phyloP scores from a whole-genome alignment of 2,113 vertebrate genomes.

The Tragelaphus buxtoni region DNA sequence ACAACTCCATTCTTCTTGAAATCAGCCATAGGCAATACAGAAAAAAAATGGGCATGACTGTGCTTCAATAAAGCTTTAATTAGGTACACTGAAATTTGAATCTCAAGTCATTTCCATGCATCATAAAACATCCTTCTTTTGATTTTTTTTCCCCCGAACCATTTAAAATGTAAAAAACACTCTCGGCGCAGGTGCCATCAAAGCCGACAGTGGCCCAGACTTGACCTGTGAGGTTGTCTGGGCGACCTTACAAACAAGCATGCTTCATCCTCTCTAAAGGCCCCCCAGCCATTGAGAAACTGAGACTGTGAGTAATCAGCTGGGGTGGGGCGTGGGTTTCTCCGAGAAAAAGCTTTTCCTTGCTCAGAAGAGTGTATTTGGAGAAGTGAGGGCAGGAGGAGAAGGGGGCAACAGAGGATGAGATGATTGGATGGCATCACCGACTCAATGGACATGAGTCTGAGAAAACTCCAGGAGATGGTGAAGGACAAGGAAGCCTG shows the following conservation, averaged over 20 bases:
- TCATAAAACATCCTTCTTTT: neutral
- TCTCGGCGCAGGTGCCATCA: neutral
- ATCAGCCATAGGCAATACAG: neutral
- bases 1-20: neutral
- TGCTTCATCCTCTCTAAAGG: neutral
- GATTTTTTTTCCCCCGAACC: neutral
- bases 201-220: neutral
- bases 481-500: neutral
- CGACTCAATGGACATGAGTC: neutral
- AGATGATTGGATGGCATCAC: neutral
- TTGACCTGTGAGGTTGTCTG: neutral
- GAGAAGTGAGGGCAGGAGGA: neutral
- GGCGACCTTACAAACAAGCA: neutral
- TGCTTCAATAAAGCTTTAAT: neutral
- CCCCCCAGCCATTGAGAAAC: neutral
- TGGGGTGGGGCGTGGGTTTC: neutral
- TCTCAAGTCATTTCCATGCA: neutral
- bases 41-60: rapidly evolving
- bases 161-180: neutral
- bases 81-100: neutral
- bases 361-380: neutral
- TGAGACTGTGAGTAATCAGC: neutral
- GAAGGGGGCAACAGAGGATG: neutral
- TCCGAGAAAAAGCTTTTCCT: neutral
- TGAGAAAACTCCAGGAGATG: neutral